phyloP scores from a whole-genome alignment of 2,113 vertebrate genomes.

The Hippoglossus stenolepis region DNA sequence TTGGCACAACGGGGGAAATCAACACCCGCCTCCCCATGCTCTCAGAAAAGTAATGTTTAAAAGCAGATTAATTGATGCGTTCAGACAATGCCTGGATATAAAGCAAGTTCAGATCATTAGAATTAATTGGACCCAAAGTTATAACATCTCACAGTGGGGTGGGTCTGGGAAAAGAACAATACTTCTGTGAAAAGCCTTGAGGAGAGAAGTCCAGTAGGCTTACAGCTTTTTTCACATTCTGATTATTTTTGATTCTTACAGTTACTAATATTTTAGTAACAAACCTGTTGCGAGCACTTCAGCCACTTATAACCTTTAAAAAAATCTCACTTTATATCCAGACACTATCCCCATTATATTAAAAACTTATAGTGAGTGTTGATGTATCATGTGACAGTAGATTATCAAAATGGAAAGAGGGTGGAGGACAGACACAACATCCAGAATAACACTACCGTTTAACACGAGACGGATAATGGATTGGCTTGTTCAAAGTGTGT shows the following conservation, averaged over 20 bases:
- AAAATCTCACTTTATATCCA: neutral
- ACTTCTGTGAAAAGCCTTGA: conserved; percentile 4
- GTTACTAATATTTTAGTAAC: neutral
- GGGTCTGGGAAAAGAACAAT: conserved; percentile 30
- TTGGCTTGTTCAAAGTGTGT: neutral
- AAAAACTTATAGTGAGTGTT: no score
- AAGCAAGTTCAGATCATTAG: conserved; percentile 62
- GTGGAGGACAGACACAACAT: neutral
- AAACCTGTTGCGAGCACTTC: neutral
- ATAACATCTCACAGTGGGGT: conserved; percentile 52
- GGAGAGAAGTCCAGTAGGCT: neutral
- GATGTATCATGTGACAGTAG: neutral
- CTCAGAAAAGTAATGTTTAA: conserved; percentile 50
- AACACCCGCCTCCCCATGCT: conserved; percentile 38
- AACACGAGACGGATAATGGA: neutral
- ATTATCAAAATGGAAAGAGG: neutral
- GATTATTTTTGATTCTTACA: neutral
- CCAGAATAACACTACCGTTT: conserved; percentile 4
- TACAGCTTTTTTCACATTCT: conserved; percentile 3
- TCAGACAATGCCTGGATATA: conserved; percentile 64
- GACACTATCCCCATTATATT: no score
- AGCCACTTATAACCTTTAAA: neutral
- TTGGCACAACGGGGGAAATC: conserved; percentile 20
- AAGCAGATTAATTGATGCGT: conserved; percentile 65
- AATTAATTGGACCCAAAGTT: conserved; percentile 58